Percentiles rank a stretch among this genome's conserved stretches.
Conservation (phyloP, 2,113 vertebrate species). For the Orthochromis indermauri region DNA sequence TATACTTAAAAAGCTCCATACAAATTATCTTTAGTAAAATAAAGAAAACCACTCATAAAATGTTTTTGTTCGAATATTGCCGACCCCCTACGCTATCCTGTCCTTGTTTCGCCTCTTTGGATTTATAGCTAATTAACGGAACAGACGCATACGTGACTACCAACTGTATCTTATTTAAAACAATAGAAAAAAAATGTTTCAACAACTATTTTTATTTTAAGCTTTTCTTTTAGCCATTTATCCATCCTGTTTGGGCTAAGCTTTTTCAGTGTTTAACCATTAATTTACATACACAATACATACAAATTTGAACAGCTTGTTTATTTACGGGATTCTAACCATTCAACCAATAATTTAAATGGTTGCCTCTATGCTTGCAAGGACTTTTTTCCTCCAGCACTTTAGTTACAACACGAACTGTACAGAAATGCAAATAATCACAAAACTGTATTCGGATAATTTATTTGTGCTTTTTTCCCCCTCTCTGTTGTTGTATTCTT, state of each 20-base stretch:
- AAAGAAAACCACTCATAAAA: not conserved
- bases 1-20: not conserved
- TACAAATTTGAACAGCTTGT: not conserved
- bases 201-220: rapidly evolving
- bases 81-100: rapidly evolving
- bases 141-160: not conserved
- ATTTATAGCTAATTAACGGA: not conserved
- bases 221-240: not conserved
- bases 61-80: not conserved
- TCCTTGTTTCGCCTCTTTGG: not conserved
- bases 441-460: not conserved
- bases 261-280: not conserved
- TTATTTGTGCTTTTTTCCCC: not conserved
- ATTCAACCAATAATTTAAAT: not conserved
- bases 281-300: not conserved
- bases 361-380: not conserved
- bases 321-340: not conserved
- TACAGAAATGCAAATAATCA: not conserved
- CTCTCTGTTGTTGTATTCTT: not conserved
- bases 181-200: not conserved
- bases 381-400: not conserved
- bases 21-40: rapidly evolving
- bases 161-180: not conserved
- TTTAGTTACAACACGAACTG: not conserved
- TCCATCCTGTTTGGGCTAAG: rapidly evolving